phyloP scores from a whole-genome alignment of 2,797 vertebrate species.

The Fundulus diaphanus region DNA sequence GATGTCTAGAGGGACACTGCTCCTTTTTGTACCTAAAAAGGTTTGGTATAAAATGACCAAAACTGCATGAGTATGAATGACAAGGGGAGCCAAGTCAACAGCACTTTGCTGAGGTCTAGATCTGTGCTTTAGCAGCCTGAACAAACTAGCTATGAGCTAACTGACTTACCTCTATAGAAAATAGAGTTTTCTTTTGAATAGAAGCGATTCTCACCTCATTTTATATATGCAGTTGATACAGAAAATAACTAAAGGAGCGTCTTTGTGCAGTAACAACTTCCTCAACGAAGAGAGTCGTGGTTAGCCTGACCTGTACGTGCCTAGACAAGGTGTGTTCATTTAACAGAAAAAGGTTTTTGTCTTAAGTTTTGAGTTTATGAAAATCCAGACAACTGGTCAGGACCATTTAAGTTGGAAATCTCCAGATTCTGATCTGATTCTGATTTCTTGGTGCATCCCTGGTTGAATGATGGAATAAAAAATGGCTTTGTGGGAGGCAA shows the following conservation, averaged over 20 bases:
- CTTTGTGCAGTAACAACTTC: neutral
- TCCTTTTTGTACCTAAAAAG: too few relatives aligned
- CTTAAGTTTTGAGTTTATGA: neutral
- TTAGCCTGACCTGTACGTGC: neutral
- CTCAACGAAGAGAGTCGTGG: neutral
- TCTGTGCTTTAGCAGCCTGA: too few relatives aligned
- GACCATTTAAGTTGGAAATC: neutral
- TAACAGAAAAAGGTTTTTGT: neutral
- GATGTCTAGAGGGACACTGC: too few relatives aligned
- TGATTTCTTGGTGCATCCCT: neutral
- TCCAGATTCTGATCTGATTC: neutral
- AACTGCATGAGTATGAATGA: too few relatives aligned
- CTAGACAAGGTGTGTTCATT: neutral
- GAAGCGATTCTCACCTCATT: neutral
- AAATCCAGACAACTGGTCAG: neutral
- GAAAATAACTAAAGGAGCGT: neutral
- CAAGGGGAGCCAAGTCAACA: too few relatives aligned
- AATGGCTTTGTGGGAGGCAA: neutral
- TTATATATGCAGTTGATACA: neutral
- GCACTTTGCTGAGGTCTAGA: too few relatives aligned
- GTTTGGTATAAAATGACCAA: too few relatives aligned
- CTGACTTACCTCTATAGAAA: neutral
- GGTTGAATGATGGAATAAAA: neutral
- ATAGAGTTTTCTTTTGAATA: neutral
- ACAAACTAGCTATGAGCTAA: too few relatives aligned